phyloP scores from a whole-genome alignment of 2,797 vertebrate species.

The Premnoplex brunnescens region DNA sequence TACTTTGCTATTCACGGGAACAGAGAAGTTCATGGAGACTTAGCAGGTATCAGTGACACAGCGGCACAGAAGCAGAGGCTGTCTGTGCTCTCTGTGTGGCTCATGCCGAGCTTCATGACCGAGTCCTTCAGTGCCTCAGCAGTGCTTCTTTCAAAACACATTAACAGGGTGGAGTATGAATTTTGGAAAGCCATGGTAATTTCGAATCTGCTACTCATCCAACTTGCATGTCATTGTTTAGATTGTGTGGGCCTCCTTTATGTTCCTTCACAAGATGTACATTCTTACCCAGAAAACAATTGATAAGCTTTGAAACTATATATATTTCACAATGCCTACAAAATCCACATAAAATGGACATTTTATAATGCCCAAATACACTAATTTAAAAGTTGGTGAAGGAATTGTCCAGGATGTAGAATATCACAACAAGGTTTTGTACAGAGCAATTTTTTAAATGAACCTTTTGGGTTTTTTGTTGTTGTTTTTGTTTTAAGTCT shows the following conservation, averaged over 20 bases:
- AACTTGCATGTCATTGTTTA: background rate
- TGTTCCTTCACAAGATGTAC: background rate
- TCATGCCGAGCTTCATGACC: background rate
- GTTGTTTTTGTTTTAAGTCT: constrained; percentile 44
- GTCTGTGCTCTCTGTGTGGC: background rate
- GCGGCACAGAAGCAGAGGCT: background rate
- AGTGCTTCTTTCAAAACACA: background rate
- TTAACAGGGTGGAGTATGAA: background rate
- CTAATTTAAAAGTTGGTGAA: background rate
- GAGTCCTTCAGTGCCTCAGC: background rate
- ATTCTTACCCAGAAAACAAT: background rate
- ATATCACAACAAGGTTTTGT: background rate
- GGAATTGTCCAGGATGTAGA: background rate
- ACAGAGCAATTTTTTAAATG: background rate
- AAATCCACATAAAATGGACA: background rate
- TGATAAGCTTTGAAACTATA: background rate
- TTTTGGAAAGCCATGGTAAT: background rate
- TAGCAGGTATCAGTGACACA: background rate
- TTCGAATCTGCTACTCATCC: background rate
- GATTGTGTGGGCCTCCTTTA: background rate
- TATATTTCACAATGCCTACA: background rate
- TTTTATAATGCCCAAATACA: background rate
- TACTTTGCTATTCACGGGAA: background rate
- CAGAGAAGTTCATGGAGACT: background rate
- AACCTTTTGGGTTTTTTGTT: background rate